Evolutionary conservation across 2,113 vertebrate species (phyloP), one percentile per base, ranked within the genome.

Genomic region (Saguinus imperator): DNA sequence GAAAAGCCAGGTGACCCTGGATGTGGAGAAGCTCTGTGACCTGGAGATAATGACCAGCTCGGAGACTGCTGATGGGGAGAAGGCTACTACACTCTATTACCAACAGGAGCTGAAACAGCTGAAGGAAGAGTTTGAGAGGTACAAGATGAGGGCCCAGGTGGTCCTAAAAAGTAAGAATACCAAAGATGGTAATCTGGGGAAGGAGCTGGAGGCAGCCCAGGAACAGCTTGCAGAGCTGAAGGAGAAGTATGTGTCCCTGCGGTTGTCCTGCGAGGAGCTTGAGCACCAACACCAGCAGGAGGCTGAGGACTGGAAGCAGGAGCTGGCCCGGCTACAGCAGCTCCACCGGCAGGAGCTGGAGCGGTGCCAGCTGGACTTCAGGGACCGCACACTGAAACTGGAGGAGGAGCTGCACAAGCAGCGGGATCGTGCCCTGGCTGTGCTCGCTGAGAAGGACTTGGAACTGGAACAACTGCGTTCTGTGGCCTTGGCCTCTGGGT

Each of bases 401-500:
- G 99, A 99, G 97, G 99, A 98, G 52, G 99, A 99, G 98, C 97
- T 99, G n/a, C 99, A 99, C 98, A 99, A 99, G 58, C 99, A 99
- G 97, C 98, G 99, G 11, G 99, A 99, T 86, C 98, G 99, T 5
- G 99, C 99, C 0, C 99, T 99, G 98, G 99, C 99, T 0, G 98
- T 99, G 97, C 98, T 99, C 77, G 97, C 99, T 0, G 99, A 99
- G 58, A 99, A 99, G 98, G 99, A 99, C 96, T 98, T 97, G 2
- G 99, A 99, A 97, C 98, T 99, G 95, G 99, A 99, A 98, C 98
- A 96, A 48, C 98, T 99, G 27, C 98, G 99, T 1, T 96, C 98
- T 0, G 75, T 98, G 3, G 8, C 97, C 0, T 57, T 91, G 48
- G 94, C 98, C 1, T 95, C 96, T 0, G 96, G 97, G 55, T 92